These are phyloP conservation scores for Lamellibrachia satsuma DNA, from an alignment of 2,888 invertebrate species.

Conservation along the genomic window DNA sequence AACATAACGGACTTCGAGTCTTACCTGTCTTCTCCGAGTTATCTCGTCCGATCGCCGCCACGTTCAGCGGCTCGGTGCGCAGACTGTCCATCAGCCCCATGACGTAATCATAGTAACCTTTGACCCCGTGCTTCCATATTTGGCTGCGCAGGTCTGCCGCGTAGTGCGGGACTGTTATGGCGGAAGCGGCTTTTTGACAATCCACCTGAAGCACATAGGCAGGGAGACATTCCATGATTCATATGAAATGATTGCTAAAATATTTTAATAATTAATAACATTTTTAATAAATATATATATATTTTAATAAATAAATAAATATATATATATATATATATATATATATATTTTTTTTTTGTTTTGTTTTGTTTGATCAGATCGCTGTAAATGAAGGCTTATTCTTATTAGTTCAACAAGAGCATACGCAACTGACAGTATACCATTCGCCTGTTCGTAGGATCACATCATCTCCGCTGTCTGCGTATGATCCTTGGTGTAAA, in stretches of 20 bases:
- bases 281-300: conserved; percentile 8
- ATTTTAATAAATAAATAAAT: not conserved
- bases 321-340: conserved; percentile 23
- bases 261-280: too few species aligned
- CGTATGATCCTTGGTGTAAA: too few species aligned
- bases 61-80: not conserved
- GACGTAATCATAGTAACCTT: not conserved
- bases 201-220: not conserved
- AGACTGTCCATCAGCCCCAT: not conserved
- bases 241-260: not conserved
- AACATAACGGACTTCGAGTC: too few species aligned
- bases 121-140: conserved; percentile 9
- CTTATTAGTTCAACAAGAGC: not conserved
- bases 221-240: not conserved
- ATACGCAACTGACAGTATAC: too few species aligned
- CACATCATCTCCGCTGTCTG: too few species aligned
- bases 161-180: conserved; percentile 17
- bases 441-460: too few species aligned
- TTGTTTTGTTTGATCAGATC: not conserved
- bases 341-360: conserved; percentile 27
- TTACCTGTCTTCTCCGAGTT: not conserved
- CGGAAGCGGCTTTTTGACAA: not conserved
- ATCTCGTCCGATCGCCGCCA: not conserved
- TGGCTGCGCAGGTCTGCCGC: not conserved
- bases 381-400: not conserved